Percentiles rank a stretch among this genome's conserved stretches.
These are phyloP conservation scores for Papilio gigon DNA, from an alignment of 2,888 invertebrate species.

Conservation along the genomic window DNA sequence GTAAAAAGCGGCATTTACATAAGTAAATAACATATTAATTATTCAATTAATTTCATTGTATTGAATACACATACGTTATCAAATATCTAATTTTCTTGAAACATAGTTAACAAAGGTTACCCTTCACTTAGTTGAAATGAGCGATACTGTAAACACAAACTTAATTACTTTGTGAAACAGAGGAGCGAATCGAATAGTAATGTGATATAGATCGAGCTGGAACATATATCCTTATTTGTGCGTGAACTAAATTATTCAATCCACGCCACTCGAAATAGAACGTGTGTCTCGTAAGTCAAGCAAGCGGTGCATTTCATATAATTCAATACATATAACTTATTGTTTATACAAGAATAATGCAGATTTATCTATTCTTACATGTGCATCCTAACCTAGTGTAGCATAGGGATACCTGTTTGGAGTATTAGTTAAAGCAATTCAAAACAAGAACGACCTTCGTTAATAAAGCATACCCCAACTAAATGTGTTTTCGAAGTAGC, in stretches of 20 bases:
- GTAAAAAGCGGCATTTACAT: not conserved
- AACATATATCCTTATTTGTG: slow-evolving; percentile 55
- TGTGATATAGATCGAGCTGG: slow-evolving; percentile 61
- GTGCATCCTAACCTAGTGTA: slow-evolving; percentile 2
- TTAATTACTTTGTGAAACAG: slow-evolving; percentile 50
- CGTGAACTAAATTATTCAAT: slow-evolving; percentile 62
- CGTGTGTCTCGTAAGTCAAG: slow-evolving; percentile 46
- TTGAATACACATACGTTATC: not conserved
- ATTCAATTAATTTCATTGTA: not conserved
- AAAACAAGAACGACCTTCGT: not conserved
- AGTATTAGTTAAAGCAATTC: not conserved
- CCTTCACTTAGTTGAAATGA: slow-evolving; percentile 35
- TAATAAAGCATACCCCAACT: not conserved
- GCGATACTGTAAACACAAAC: slow-evolving; percentile 45
- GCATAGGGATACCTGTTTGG: no score
- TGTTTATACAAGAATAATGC: slow-evolving; percentile 56
- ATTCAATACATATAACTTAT: slow-evolving; percentile 59
- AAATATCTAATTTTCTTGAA: slow-evolving; percentile 21
- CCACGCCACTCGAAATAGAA: slow-evolving; percentile 57
- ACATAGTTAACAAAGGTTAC: slow-evolving; percentile 21
- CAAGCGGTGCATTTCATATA: slow-evolving; percentile 45
- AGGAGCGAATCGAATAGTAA: slow-evolving; percentile 66
- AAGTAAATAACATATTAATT: not conserved
- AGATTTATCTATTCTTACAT: slow-evolving; percentile 61
- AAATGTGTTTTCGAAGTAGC: slow-evolving; percentile 52